Evolutionary conservation across 2,113 vertebrate genomes (phyloP).

Genomic region (Ammodytes dubius): DNA sequence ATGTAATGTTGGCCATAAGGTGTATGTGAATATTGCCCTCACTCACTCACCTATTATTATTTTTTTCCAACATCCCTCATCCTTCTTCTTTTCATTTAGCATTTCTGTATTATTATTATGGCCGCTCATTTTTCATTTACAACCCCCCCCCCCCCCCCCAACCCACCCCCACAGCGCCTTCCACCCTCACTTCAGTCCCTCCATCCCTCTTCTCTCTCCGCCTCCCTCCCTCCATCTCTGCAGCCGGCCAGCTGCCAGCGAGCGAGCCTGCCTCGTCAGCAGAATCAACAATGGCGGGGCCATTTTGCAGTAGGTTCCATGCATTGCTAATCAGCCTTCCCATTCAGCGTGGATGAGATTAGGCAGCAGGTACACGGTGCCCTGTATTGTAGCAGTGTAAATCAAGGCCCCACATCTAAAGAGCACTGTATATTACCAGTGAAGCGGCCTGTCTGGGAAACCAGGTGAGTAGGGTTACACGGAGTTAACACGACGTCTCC

Average conservation of each 20-base stretch:
- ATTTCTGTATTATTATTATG: conserved; percentile 4
- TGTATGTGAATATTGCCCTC: background rate
- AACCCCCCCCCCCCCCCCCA: background rate
- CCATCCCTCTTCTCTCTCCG: conserved; percentile 16
- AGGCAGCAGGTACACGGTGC: conserved; percentile 58
- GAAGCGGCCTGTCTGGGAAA: background rate
- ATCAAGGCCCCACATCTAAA: conserved; percentile 48
- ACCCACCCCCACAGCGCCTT: background rate
- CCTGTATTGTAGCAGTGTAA: conserved; percentile 45
- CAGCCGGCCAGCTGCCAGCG: conserved; percentile 23
- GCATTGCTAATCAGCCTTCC: conserved; percentile 73
- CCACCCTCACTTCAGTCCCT: conserved; percentile 2
- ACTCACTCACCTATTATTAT: background rate
- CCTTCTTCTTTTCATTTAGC: conserved; percentile 24
- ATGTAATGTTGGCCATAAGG: background rate
- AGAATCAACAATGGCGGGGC: conserved; percentile 63
- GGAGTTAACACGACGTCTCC: background rate
- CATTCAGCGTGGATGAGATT: conserved; percentile 51
- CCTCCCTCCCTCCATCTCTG: conserved; percentile 17
- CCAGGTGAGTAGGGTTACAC: background rate
- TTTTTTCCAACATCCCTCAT: background rate
- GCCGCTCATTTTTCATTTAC: conserved; percentile 44
- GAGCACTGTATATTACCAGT: conserved; percentile 29
- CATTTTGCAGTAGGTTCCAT: conserved; percentile 56
- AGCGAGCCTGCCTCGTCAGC: conserved; percentile 64